Conservation (phyloP, 2,113 vertebrate genomes). For the Cebidichthys violaceus region DNA sequence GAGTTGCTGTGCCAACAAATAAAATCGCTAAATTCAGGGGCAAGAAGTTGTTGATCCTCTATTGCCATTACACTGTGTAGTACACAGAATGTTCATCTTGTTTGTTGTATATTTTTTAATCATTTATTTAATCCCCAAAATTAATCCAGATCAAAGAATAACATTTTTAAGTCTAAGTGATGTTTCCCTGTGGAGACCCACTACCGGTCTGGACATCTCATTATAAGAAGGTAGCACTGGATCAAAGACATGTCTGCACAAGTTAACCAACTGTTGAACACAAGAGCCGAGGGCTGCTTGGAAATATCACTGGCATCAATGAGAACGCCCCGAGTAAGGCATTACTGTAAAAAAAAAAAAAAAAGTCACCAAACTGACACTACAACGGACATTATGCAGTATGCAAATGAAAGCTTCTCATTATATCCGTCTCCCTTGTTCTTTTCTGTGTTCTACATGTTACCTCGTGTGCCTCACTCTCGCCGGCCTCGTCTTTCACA, state of each 20-base stretch:
- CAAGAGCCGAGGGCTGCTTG: background rate
- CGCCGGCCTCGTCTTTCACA: background rate
- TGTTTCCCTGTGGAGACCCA: background rate
- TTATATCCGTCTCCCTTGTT: slow-evolving; percentile 9
- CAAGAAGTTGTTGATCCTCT: background rate
- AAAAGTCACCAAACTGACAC: slow-evolving; percentile 43
- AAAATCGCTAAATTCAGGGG: background rate
- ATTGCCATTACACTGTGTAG: background rate
- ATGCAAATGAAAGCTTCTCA: slow-evolving; percentile 45
- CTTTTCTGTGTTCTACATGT: slow-evolving; percentile 13
- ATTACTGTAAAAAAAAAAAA: slow-evolving; percentile 12
- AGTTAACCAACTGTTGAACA: slow-evolving; percentile 19
- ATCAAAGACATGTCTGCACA: slow-evolving; percentile 8
- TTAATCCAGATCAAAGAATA: background rate
- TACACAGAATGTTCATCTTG: background rate
- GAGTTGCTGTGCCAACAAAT: background rate
- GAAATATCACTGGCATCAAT: slow-evolving; percentile 41
- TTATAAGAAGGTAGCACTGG: background rate
- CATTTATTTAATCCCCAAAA: background rate
- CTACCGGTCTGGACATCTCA: background rate
- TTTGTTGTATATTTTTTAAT: background rate
- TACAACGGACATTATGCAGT: slow-evolving; percentile 37
- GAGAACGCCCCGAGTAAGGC: slow-evolving; percentile 39
- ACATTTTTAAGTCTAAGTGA: background rate
- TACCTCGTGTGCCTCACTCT: background rate